These are phyloP conservation scores for Triplophysa tibetana DNA, from an alignment of 2,113 vertebrate genomes.

Conservation along the genomic window DNA sequence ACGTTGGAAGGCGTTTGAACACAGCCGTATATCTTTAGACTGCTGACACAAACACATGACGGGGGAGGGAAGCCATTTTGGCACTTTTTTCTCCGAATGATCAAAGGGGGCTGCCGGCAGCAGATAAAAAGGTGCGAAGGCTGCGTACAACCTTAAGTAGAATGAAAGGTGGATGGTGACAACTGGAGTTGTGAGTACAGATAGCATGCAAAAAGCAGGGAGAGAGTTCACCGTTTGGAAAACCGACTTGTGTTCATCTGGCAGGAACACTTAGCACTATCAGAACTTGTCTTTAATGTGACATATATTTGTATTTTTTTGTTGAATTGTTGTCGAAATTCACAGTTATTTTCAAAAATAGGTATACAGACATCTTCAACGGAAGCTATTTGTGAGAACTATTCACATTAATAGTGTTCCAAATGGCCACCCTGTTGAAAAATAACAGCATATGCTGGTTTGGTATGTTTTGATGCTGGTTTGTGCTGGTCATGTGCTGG, in stretches of 20 bases:
- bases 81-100: slow-evolving; percentile 46
- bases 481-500: too few relatives aligned
- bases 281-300: not conserved
- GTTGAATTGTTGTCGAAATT: too few relatives aligned
- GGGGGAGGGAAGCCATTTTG: slow-evolving; percentile 16
- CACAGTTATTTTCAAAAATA: too few relatives aligned
- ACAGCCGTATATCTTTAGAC: not conserved
- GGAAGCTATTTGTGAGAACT: too few relatives aligned
- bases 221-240: not conserved
- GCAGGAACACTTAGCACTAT: not conserved
- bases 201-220: not conserved
- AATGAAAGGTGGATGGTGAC: not conserved
- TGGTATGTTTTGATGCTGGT: too few relatives aligned
- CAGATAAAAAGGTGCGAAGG: slow-evolving; percentile 64
- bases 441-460: too few relatives aligned
- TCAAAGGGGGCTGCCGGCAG: slow-evolving; percentile 56
- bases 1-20: slow-evolving; percentile 2
- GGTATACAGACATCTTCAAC: too few relatives aligned
- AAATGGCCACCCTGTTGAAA: too few relatives aligned
- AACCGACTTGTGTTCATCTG: not conserved
- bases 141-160: not conserved
- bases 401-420: too few relatives aligned
- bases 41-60: slow-evolving; percentile 20
- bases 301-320: not conserved
- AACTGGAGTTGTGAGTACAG: slow-evolving; percentile 9